Conservation (phyloP, 2,888 invertebrate genomes). For the Melanargia galathea region DNA sequence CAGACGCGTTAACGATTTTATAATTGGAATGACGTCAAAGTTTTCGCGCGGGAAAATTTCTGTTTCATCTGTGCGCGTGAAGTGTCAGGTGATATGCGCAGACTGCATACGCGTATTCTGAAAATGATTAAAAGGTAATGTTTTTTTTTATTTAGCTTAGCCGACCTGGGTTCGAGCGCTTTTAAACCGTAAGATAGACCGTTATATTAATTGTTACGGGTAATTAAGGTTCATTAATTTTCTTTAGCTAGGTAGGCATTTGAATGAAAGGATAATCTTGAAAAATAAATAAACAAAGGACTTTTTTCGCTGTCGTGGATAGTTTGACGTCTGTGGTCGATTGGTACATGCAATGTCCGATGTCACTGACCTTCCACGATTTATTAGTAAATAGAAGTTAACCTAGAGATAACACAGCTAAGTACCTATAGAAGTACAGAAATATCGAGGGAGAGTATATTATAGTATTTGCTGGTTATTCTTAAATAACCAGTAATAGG, state of each 20-base stretch:
- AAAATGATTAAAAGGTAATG: slow-evolving; percentile 61
- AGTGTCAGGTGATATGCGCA: slow-evolving; percentile 51
- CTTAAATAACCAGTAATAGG: neutral
- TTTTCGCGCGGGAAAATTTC: slow-evolving; percentile 30
- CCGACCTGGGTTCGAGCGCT: neutral
- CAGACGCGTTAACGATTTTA: slow-evolving; percentile 21
- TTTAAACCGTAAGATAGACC: neutral
- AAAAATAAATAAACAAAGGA: slow-evolving; percentile 10
- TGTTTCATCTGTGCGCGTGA: slow-evolving; percentile 31
- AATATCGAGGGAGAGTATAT: neutral
- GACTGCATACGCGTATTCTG: slow-evolving; percentile 49
- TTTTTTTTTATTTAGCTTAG: neutral
- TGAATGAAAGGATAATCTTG: neutral
- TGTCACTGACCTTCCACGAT: slow-evolving; percentile 17
- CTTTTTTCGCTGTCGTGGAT: neutral
- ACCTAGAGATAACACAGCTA: slow-evolving; percentile 7
- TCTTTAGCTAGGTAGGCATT: neutral
- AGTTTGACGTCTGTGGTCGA: slow-evolving; percentile 1
- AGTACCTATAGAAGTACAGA: neutral
- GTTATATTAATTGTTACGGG: no score
- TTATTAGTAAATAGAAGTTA: slow-evolving; percentile 10
- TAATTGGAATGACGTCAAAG: slow-evolving; percentile 27
- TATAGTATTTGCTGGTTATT: neutral
- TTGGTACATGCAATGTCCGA: slow-evolving; percentile 6
- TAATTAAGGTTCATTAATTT: no score